Evolutionary conservation across 2,113 vertebrate genomes (phyloP), one percentile per base, ranked within the genome.

Genomic region (Pleuronectes platessa): DNA sequence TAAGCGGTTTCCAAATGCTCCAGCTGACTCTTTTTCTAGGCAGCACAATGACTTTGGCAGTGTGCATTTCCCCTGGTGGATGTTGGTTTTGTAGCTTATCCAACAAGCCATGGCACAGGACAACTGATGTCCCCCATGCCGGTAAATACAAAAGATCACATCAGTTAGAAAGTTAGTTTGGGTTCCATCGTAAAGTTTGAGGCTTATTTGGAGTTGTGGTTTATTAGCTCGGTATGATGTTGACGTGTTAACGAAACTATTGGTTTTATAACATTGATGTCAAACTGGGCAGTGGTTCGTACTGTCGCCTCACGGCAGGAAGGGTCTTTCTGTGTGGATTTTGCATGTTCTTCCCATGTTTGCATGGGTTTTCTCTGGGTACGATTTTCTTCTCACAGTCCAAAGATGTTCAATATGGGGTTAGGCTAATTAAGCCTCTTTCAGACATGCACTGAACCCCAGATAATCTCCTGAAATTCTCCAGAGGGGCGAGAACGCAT

Each of bases 381-480:
- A 37, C 0, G 8, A 10, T 37, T 37, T 5, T 37, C 8, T 37
- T 37, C 35, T 37, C 9, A 31, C 3, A 24, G 20, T n/a, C 6
- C 15, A 68, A 37, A 37, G 8, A 37, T 37, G 23, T n/a, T 56
- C 37, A 51, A n/a, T 1, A 10, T 37, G 7, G 13, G 14, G 6
- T 35, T 12, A 7, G 6, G 31, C 7, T 31, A 31, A 31, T 31
- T 23, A 42, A 70, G 21, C 3, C 23, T 0, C 23, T 73, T 15
- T 79, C 24, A 54, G 72, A 66, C 18, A 45, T 79, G 42, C 31
- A 40, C 45, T 47, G 45, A 47, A 47, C 45, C 15, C 31, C 31
- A 31, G 31, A 31, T 31, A 31, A 31, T 31, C 47, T 49, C 31
- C 31, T 7, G 31, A 31, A 7, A 31, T 7, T 31, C 47, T 49